These are phyloP conservation scores for Oegoconia quadripuncta DNA, from an alignment of 2,888 invertebrate species.

Conservation along the genomic window DNA sequence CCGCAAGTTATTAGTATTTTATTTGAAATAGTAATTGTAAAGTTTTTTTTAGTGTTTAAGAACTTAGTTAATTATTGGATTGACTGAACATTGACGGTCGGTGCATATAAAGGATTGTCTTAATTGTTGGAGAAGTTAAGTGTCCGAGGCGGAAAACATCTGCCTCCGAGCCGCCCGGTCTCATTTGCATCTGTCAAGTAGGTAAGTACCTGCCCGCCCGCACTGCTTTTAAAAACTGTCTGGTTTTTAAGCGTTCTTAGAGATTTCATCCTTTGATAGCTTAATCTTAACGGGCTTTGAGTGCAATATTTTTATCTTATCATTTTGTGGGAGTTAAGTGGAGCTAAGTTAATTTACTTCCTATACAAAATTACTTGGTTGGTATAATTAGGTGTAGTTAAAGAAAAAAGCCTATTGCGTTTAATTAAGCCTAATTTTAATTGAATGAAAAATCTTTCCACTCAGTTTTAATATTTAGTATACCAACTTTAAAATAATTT, in stretches of 20 bases:
- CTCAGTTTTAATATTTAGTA: too few relatives aligned
- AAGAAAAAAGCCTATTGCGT: too few relatives aligned
- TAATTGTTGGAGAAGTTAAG: constrained; percentile 59
- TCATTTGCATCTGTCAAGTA: constrained; percentile 67
- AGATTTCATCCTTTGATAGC: constrained; percentile 36
- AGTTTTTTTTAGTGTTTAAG: constrained; percentile 23
- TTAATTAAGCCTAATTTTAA: too few relatives aligned
- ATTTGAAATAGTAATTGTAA: constrained; percentile 10
- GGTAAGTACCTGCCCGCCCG: constrained; percentile 54
- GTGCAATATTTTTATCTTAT: constrained; percentile 19
- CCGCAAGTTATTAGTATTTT: constrained; percentile 8
- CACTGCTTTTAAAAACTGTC: constrained; percentile 52
- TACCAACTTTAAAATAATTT: too few relatives aligned
- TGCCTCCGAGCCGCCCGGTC: constrained; percentile 41
- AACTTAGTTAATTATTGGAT: constrained; percentile 34
- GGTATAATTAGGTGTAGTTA: too few relatives aligned
- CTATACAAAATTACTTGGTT: background rate
- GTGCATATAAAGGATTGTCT: constrained; percentile 55
- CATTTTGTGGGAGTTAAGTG: background rate
- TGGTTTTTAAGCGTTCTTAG: constrained; percentile 35
- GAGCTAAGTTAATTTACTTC: background rate
- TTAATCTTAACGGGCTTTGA: constrained; percentile 35
- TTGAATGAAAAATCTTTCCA: too few relatives aligned
- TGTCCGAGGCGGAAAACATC: constrained; percentile 45
- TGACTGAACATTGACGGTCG: constrained; percentile 43